These are phyloP conservation scores for Lindbergichthys nudifrons DNA, from an alignment of 2,797 vertebrate species.

Conservation along the genomic window DNA sequence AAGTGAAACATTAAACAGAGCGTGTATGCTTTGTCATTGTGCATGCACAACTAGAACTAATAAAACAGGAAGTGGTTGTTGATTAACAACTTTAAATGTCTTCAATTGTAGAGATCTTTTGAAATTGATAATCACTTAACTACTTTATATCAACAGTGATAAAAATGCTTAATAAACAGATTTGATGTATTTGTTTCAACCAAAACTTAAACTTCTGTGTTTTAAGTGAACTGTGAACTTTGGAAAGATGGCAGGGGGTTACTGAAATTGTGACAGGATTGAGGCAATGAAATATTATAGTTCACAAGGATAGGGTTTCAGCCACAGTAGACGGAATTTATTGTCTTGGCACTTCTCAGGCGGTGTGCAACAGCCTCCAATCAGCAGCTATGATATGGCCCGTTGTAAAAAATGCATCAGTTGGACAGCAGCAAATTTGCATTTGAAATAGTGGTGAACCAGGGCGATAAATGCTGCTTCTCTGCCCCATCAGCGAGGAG, in stretches of 20 bases:
- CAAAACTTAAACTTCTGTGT: not conserved
- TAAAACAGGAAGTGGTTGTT: too few relatives aligned
- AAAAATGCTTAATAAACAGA: not conserved
- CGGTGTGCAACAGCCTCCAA: slow-evolving; percentile 55
- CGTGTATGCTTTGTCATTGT: too few relatives aligned
- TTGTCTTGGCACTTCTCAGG: slow-evolving; percentile 59
- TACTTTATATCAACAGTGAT: not conserved
- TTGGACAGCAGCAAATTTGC: slow-evolving; percentile 58
- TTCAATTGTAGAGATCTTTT: not conserved
- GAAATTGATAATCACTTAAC: not conserved
- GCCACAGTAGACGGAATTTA: slow-evolving; percentile 53
- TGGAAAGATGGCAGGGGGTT: slow-evolving; percentile 1
- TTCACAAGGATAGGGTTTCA: slow-evolving; percentile 54
- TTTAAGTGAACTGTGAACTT: slow-evolving; percentile 23
- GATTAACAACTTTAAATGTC: not conserved
- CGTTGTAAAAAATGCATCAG: slow-evolving; percentile 74
- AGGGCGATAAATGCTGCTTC: slow-evolving; percentile 38
- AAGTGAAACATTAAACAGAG: too few relatives aligned
- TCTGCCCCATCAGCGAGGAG: slow-evolving; percentile 2
- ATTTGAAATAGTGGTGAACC: slow-evolving; percentile 66
- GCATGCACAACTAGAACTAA: too few relatives aligned
- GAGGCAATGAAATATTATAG: slow-evolving; percentile 37
- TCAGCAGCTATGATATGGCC: slow-evolving; percentile 69
- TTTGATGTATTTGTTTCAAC: slow-evolving; percentile 10
- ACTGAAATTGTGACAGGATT: slow-evolving; percentile 30